These are phyloP conservation scores for Macrochelys suwanniensis DNA, from an alignment of 2,797 vertebrate genomes.

Conservation along the genomic window DNA sequence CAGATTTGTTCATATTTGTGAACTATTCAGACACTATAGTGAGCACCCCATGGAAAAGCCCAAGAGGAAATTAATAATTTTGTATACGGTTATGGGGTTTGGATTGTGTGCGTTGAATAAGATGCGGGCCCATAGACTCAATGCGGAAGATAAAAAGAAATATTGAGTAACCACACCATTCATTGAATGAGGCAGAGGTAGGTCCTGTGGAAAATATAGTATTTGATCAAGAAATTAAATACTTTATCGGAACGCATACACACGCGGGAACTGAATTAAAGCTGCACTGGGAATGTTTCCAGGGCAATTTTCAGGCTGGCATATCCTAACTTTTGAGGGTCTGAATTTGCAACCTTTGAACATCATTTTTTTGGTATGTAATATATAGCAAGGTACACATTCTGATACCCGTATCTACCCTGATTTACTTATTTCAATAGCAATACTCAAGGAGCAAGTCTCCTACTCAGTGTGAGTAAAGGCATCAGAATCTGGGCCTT, in stretches of 20 bases:
- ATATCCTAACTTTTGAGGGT: neutral
- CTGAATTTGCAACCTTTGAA: neutral
- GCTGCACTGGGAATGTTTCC: neutral
- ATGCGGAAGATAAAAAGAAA: neutral
- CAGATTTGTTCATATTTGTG: neutral
- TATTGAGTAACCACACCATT: neutral
- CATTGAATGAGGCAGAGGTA: neutral
- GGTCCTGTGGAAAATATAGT: neutral
- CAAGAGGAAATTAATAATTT: neutral
- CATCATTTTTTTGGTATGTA: accelerated
- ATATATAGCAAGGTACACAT: neutral
- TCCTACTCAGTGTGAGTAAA: accelerated
- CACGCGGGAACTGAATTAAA: accelerated
- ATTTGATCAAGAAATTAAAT: neutral
- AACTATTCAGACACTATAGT: neutral
- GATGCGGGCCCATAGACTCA: neutral
- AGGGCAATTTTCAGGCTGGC: neutral
- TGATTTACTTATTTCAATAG: neutral
- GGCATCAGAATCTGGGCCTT: neutral
- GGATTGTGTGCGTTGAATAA: neutral
- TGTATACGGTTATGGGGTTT: neutral
- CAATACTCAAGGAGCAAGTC: neutral
- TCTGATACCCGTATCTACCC: accelerated
- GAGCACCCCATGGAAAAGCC: neutral
- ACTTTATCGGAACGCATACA: neutral